Percentiles rank a stretch among this genome's conserved stretches.
These are phyloP conservation scores for Xiphophorus hellerii DNA, from an alignment of 2,113 vertebrate genomes.

Conservation along the genomic window DNA sequence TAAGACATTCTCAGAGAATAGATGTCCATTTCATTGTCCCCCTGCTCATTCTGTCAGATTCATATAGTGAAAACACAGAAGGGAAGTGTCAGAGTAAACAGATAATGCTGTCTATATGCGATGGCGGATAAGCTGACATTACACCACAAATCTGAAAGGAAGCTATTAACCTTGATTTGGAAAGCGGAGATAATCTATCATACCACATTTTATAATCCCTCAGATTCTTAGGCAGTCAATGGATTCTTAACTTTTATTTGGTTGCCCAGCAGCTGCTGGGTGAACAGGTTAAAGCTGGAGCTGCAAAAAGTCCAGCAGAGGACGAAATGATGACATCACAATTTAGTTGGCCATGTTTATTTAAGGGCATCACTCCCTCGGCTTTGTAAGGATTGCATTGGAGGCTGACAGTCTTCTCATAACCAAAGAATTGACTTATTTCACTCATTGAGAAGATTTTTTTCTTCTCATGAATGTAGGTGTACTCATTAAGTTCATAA, in stretches of 20 bases:
- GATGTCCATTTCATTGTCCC: slow-evolving; percentile 42
- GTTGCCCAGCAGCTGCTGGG: slow-evolving; percentile 1
- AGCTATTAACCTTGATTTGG: slow-evolving; percentile 43
- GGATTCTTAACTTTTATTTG: slow-evolving; percentile 5
- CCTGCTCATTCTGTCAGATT: slow-evolving; percentile 18
- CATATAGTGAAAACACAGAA: slow-evolving; percentile 33
- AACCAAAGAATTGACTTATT: not conserved
- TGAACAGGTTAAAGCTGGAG: slow-evolving; percentile 20
- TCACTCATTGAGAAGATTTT: not conserved
- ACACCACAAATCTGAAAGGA: slow-evolving; percentile 27
- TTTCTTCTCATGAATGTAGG: not conserved
- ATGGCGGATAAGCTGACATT: slow-evolving; percentile 22
- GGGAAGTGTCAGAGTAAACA: slow-evolving; percentile 28
- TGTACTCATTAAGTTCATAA: not conserved
- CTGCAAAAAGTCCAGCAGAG: slow-evolving; percentile 21
- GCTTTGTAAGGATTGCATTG: not conserved
- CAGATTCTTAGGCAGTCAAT: slow-evolving; percentile 25
- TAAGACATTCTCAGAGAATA: slow-evolving; percentile 55
- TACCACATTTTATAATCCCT: slow-evolving; percentile 30
- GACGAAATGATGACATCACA: slow-evolving; percentile 8
- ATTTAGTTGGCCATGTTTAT: not conserved
- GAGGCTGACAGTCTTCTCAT: not conserved
- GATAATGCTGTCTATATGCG: slow-evolving; percentile 36
- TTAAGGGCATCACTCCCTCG: not conserved
- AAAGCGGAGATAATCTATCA: slow-evolving; percentile 52